Evolutionary conservation across 2,797 vertebrate species (phyloP), one percentile per base, ranked within the genome.

Genomic region (Odontamblyopus rebecca): DNA sequence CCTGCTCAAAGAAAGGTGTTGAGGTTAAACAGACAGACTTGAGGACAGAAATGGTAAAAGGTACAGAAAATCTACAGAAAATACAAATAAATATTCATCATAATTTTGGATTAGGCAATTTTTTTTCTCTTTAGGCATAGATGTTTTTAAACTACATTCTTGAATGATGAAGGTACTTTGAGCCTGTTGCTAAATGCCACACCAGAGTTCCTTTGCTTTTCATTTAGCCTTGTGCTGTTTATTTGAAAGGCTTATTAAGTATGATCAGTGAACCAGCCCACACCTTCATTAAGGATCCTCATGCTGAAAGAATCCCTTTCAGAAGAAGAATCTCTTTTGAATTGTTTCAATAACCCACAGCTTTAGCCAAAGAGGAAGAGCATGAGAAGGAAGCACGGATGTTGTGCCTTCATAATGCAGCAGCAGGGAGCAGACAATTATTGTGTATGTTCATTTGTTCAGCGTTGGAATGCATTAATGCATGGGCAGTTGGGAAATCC

Each of bases 221-320:
- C 73, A 79, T 72, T 7, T 67, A 69, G 70, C 82, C 84, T 84
- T 86, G 76, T 90, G 65, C 76, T 72, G 67, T 82, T 79, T 75
- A 70, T 86, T 75, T 88, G 82, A 89, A 89, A 73, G 81, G 86
- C 67, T 76, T 80, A 74, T 90, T 88, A 86, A 89, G 80, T 26
- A 65, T 72, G 81, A 84, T 85, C 88, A 86, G 54, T 82, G 83
- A 85, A 92, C 88, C 88, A 77, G 74, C 87, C 82, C 75, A 77
- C 78, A 66, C 16, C 74, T 81, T 83, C 74, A 86, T 89, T 90
- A 78, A 87, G 76, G 71, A 66, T 56, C 72, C 75, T 74, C 67
- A n/a, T 7, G 62, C 76, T 78, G 71, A 38, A 77, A 70, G 80
- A 89, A 70, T 78, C 63, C 80, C 72, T 89, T 89, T 91, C 84